Conservation (phyloP, 2,888 invertebrate species). For the Rhagium mordax region DNA sequence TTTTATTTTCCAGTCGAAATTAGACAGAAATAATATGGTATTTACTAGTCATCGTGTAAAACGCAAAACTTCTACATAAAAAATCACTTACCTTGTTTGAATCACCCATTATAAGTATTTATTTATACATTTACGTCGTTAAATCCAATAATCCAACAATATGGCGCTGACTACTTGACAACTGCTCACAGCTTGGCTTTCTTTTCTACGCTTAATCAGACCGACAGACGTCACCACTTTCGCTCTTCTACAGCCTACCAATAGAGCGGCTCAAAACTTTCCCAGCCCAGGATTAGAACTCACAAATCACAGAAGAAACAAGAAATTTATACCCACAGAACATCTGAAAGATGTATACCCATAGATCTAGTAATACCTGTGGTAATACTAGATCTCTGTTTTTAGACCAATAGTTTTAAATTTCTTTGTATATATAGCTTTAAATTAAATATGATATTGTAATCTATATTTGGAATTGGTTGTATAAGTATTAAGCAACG, state of each 20-base stretch:
- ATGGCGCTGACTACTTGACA: conserved; percentile 44
- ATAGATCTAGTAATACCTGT: too few relatives aligned
- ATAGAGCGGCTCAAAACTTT: not conserved
- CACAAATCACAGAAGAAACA: too few relatives aligned
- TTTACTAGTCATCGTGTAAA: not conserved
- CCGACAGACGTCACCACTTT: not conserved
- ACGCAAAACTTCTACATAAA: not conserved
- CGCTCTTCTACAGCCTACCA: not conserved
- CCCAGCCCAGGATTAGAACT: not conserved
- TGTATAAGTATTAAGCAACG: too few relatives aligned
- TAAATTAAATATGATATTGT: too few relatives aligned
- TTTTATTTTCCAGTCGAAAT: conserved; percentile 37
- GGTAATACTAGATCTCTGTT: too few relatives aligned
- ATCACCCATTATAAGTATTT: conserved; percentile 25
- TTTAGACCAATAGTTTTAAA: too few relatives aligned
- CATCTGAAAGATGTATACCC: too few relatives aligned
- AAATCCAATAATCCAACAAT: conserved; percentile 42
- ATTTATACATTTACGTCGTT: conserved; percentile 18
- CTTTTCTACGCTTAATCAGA: not conserved
- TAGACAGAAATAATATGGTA: not conserved
- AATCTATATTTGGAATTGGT: too few relatives aligned
- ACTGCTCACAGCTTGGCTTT: not conserved
- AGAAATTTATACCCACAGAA: too few relatives aligned
- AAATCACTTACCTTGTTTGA: conserved; percentile 21
- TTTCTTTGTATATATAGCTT: too few relatives aligned